Conservation (phyloP, 2,113 vertebrate species). For the Lepus americanus region DNA sequence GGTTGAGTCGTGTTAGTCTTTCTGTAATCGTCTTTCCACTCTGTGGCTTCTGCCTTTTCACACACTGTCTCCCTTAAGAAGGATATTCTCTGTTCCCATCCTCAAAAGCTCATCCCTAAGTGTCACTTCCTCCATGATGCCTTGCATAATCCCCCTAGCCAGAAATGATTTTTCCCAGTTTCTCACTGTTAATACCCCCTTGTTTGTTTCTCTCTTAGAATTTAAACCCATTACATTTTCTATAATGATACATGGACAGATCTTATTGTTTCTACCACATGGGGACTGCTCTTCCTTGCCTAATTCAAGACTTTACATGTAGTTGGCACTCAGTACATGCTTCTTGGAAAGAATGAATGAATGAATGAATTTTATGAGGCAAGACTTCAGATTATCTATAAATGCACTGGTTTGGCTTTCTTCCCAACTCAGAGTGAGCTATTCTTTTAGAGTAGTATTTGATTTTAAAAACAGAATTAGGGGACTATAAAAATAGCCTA, state of each 20-base stretch:
- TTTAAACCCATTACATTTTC: neutral
- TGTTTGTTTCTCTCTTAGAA: neutral
- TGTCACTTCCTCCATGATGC: neutral
- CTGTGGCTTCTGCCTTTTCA: neutral
- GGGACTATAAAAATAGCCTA: slow-evolving; percentile 81
- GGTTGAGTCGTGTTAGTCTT: neutral
- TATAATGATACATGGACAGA: neutral
- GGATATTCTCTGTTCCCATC: neutral
- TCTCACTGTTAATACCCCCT: neutral
- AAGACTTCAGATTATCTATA: slow-evolving; percentile 55
- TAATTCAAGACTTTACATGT: slow-evolving; percentile 8
- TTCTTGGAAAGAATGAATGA: slow-evolving; percentile 25
- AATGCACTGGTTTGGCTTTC: slow-evolving; percentile 72
- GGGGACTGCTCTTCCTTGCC: neutral
- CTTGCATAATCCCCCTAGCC: neutral
- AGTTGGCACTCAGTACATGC: neutral
- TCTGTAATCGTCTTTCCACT: neutral
- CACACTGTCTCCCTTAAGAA: neutral
- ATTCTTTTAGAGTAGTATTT: slow-evolving; percentile 71
- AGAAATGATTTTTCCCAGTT: neutral
- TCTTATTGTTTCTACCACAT: neutral
- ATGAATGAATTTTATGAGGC: slow-evolving; percentile 22
- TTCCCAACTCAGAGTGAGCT: slow-evolving; percentile 65
- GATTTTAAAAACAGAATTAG: slow-evolving; percentile 84
- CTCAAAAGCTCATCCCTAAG: neutral